Evolutionary conservation across 1,140 invertebrate species (phyloP).

Genomic region (Anastatus disparis): DNA sequence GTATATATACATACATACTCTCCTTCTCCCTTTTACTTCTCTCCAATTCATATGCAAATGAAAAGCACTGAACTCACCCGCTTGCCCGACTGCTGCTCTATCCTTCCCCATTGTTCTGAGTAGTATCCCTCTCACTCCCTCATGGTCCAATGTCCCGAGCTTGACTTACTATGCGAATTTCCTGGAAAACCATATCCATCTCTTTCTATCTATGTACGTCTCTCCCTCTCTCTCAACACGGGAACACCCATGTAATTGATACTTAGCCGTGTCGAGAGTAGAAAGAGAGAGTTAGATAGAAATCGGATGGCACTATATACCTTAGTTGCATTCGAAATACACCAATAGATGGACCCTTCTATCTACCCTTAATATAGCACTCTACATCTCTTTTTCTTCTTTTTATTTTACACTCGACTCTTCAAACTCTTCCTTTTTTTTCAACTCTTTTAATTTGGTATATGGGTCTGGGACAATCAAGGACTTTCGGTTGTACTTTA

Average conservation of each 20-base stretch:
- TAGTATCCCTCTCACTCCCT: slow-evolving; percentile 37
- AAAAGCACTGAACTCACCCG: slow-evolving; percentile 54
- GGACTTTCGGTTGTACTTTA: too few species aligned
- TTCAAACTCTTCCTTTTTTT: too few species aligned
- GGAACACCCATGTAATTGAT: slow-evolving; percentile 62
- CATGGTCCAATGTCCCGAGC: slow-evolving; percentile 57
- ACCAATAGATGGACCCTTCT: too few species aligned
- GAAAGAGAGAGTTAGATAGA: too few species aligned
- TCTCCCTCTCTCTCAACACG: slow-evolving; percentile 50
- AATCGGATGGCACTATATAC: too few species aligned
- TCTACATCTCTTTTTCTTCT: too few species aligned
- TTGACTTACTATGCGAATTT: slow-evolving; percentile 67
- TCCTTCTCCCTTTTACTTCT: slow-evolving; percentile 38
- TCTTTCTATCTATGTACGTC: too few species aligned
- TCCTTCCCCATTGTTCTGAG: slow-evolving; percentile 59
- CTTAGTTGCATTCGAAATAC: too few species aligned
- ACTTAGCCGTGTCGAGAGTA: slow-evolving; percentile 51
- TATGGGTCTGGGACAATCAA: too few species aligned
- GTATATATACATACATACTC: not conserved
- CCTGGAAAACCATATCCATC: slow-evolving; percentile 64
- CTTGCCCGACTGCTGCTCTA: slow-evolving; percentile 30
- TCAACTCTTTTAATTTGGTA: too few species aligned
- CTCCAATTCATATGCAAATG: slow-evolving; percentile 67
- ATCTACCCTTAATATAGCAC: too few species aligned
- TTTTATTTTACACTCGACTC: too few species aligned